These are phyloP conservation scores for Cheiracanthium punctorium DNA, from an alignment of 2,888 invertebrate genomes.

Conservation along the genomic window DNA sequence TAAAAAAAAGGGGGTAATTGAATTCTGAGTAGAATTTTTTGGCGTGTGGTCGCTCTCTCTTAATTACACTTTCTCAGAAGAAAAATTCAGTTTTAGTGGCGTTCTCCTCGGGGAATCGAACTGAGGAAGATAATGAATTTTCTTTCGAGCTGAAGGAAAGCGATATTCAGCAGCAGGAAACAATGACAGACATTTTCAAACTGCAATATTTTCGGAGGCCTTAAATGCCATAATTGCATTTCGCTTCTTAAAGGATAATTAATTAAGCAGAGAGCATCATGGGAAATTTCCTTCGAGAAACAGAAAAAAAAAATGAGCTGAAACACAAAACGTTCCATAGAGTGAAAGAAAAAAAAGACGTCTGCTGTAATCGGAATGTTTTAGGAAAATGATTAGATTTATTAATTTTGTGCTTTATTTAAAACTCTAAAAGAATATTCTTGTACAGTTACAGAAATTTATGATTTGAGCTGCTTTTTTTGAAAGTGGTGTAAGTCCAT, in stretches of 20 bases:
- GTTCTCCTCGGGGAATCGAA: neutral
- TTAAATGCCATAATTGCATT: neutral
- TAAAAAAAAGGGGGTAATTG: neutral
- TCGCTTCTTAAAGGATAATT: neutral
- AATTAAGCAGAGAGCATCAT: neutral
- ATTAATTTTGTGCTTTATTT: too few species aligned
- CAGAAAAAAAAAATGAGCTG: too few species aligned
- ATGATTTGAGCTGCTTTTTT: too few species aligned
- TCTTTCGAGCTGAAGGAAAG: neutral
- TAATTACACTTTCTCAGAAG: neutral
- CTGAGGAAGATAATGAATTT: neutral
- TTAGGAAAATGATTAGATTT: too few species aligned
- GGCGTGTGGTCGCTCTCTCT: neutral
- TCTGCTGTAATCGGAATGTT: too few species aligned
- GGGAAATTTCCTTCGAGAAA: too few species aligned
- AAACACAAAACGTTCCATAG: too few species aligned
- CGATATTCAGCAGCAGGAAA: neutral
- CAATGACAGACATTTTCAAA: neutral
- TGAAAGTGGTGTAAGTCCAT: too few species aligned
- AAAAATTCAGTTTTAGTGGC: neutral
- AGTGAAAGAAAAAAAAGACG: too few species aligned
- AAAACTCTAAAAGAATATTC: too few species aligned
- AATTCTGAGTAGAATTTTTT: constrained; percentile 5
- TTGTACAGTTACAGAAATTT: too few species aligned
- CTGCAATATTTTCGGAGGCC: neutral